Percentiles rank a stretch among this genome's conserved stretches.
phyloP scores from a whole-genome alignment of 2,888 invertebrate genomes.

The Oxystoma pomonae region DNA sequence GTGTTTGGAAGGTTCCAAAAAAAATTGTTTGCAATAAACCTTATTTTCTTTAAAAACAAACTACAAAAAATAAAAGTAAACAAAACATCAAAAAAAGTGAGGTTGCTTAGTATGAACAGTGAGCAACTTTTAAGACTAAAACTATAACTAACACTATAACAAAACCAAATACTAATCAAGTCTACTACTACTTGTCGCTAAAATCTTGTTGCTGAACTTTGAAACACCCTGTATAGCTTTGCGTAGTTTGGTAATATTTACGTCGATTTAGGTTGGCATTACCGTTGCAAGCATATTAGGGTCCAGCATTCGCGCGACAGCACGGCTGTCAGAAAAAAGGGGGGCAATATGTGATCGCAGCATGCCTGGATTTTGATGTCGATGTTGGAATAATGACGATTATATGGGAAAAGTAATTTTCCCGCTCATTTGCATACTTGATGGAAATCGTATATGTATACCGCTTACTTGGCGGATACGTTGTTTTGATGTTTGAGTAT shows the following conservation, averaged over 20 bases:
- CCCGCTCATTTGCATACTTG: constrained; percentile 51
- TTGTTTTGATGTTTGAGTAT: background rate
- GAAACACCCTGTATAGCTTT: background rate
- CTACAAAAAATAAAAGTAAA: too few species aligned
- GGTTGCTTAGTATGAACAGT: too few species aligned
- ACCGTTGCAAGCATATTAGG: constrained; percentile 24
- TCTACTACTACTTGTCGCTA: too few species aligned
- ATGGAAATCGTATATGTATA: constrained; percentile 49
- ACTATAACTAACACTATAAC: too few species aligned
- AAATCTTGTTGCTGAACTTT: too few species aligned
- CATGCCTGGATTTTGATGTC: constrained; percentile 43
- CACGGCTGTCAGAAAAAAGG: constrained; percentile 38
- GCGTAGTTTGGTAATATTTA: constrained; percentile 23
- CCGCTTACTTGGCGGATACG: background rate
- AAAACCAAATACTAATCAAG: too few species aligned
- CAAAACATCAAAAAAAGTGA: too few species aligned
- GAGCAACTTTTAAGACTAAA: too few species aligned
- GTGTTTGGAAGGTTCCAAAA: too few species aligned
- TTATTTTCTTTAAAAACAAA: too few species aligned
- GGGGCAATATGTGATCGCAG: constrained; percentile 45
- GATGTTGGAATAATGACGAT: constrained; percentile 52
- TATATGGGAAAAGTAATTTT: constrained; percentile 52
- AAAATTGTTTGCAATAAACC: too few species aligned
- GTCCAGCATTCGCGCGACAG: background rate
- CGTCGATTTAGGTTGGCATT: constrained; percentile 27